phyloP scores from a whole-genome alignment of 2,797 vertebrate genomes.

The Onychomys torridus region DNA sequence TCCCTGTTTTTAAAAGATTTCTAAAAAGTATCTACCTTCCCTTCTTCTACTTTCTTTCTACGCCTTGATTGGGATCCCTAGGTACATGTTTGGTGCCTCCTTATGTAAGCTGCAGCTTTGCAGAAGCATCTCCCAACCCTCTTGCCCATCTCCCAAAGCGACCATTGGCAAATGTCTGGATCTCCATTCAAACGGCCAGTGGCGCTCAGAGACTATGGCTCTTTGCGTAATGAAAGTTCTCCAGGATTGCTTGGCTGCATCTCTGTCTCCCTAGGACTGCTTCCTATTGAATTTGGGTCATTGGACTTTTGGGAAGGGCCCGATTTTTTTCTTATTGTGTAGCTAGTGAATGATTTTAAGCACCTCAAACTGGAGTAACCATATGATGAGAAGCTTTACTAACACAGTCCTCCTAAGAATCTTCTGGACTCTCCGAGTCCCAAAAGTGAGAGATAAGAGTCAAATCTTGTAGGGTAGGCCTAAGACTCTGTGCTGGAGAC shows the following conservation, averaged over 20 bases:
- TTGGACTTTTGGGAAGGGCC: not conserved
- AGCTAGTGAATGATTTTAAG: constrained; percentile 41
- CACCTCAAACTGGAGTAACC: not conserved
- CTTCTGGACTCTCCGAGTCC: not conserved
- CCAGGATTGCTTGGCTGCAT: not conserved
- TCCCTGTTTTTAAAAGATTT: not conserved
- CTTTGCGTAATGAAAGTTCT: constrained; percentile 61
- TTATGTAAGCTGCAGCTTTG: constrained; percentile 66
- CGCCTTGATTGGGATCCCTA: constrained; percentile 56
- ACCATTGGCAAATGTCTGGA: constrained; percentile 37
- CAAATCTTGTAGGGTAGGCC: not conserved
- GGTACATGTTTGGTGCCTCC: constrained; percentile 23
- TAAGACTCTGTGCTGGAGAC: not conserved
- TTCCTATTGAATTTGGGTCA: constrained; percentile 16
- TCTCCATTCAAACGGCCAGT: constrained; percentile 51
- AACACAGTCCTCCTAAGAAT: constrained; percentile 3
- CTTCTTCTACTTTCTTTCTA: constrained; percentile 54
- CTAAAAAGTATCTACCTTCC: not conserved
- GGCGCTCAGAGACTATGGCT: constrained; percentile 21
- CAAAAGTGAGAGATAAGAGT: not conserved
- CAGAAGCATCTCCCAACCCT: constrained; percentile 43
- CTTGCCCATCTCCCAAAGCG: constrained; percentile 54
- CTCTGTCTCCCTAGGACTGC: constrained; percentile 5
- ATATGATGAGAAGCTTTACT: not conserved
- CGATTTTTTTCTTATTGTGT: not conserved